Evolutionary conservation across 2,113 vertebrate genomes (phyloP).

Genomic region (Parus major): DNA sequence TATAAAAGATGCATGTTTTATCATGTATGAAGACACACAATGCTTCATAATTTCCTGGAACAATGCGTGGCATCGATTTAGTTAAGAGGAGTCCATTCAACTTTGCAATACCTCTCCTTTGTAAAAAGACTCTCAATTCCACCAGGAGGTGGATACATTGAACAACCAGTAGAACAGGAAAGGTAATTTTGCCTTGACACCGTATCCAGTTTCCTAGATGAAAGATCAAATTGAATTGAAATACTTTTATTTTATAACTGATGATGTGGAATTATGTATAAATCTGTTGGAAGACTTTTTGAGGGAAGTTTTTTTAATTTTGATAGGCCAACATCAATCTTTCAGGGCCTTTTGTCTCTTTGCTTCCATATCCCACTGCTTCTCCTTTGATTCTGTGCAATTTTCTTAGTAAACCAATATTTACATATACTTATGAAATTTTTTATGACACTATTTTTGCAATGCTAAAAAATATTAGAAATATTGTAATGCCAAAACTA

Average conservation of each 20-base stretch:
- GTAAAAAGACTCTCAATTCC: not conserved
- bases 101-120: not conserved
- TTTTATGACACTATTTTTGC: not conserved
- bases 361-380: not conserved
- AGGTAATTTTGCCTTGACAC: not conserved
- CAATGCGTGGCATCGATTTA: not conserved
- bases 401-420: not conserved
- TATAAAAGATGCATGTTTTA: not conserved
- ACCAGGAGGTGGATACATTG: not conserved
- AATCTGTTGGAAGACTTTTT: not conserved
- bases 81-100: not conserved
- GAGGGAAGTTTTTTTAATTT: not conserved
- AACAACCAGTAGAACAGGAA: not conserved
- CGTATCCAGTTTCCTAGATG: not conserved
- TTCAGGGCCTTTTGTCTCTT: not conserved
- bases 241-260: not conserved
- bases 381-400: not conserved
- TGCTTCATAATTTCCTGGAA: not conserved
- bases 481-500: not conserved
- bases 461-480: not conserved
- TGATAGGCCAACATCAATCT: not conserved
- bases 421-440: not conserved
- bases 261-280: not conserved
- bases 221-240: not conserved
- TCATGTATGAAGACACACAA: not conserved